Conservation (phyloP, 2,888 invertebrate genomes). For the Microchrysa polita region DNA sequence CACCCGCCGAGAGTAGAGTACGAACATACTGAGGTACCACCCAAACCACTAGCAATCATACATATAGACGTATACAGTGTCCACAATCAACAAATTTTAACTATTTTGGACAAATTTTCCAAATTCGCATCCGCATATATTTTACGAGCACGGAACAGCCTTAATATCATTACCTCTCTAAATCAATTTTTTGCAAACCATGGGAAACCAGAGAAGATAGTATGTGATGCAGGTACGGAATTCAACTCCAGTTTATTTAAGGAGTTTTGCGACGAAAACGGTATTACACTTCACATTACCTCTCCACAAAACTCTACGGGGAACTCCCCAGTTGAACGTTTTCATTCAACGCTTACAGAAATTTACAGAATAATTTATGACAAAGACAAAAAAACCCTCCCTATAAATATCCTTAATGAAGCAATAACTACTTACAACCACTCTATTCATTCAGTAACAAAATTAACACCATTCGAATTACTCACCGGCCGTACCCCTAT, state of each 20-base stretch:
- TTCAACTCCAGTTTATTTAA: slow-evolving; percentile 49
- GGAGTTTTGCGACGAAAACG: slow-evolving; percentile 47
- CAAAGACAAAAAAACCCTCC: slow-evolving; percentile 33
- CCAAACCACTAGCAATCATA: too few relatives aligned
- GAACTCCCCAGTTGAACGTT: slow-evolving; percentile 49
- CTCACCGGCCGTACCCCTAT: not conserved
- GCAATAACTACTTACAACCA: slow-evolving; percentile 45
- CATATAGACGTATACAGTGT: too few relatives aligned
- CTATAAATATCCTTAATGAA: slow-evolving; percentile 48
- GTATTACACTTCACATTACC: slow-evolving; percentile 46
- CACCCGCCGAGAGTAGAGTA: too few relatives aligned
- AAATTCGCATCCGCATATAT: slow-evolving; percentile 39
- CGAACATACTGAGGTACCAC: too few relatives aligned
- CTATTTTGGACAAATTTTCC: slow-evolving; percentile 35
- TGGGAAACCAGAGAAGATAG: slow-evolving; percentile 28
- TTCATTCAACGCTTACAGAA: slow-evolving; percentile 48
- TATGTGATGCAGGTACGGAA: slow-evolving; percentile 44
- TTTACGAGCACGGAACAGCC: slow-evolving; percentile 12
- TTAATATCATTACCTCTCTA: not conserved
- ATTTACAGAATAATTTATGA: slow-evolving; percentile 48
- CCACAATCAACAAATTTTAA: too few relatives aligned
- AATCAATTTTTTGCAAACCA: slow-evolving; percentile 15
- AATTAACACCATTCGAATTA: slow-evolving; percentile 42
- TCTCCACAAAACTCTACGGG: slow-evolving; percentile 48
- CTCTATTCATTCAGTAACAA: slow-evolving; percentile 45